A percentile compares a stretch with the other conserved stretches of the same genome.
phyloP scores from a whole-genome alignment of 2,888 invertebrate genomes.

The Coelinius sp. region DNA sequence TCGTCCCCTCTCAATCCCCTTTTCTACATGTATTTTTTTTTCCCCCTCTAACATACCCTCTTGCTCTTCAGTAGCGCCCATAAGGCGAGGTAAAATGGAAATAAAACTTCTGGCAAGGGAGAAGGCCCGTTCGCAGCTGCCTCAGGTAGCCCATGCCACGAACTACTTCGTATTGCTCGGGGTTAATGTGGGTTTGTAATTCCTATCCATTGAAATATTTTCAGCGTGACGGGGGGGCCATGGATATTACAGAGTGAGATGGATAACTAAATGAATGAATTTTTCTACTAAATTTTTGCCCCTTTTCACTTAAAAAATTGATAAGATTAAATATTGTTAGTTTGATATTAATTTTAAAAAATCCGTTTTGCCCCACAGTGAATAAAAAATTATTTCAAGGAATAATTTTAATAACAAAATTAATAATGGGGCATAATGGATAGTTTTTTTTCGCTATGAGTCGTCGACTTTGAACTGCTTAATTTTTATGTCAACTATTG shows the following conservation, averaged over 20 bases:
- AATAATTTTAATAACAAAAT: too few species aligned
- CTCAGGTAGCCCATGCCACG: conserved; percentile 63
- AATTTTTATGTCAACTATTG: too few species aligned
- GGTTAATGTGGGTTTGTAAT: conserved; percentile 28
- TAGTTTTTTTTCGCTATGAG: too few species aligned
- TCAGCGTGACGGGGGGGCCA: conserved; percentile 35
- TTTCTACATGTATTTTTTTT: conserved; percentile 33
- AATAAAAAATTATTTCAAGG: too few species aligned
- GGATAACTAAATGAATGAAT: not conserved
- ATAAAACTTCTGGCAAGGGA: conserved; percentile 61
- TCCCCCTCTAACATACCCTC: conserved; percentile 22
- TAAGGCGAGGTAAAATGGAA: conserved; percentile 62
- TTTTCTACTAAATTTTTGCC: too few species aligned
- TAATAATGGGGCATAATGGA: too few species aligned
- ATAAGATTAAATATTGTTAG: too few species aligned
- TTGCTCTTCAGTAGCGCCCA: conserved; percentile 52
- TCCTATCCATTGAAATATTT: conserved; percentile 33
- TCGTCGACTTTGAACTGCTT: too few species aligned
- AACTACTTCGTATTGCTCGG: conserved; percentile 57
- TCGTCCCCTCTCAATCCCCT: conserved; percentile 17
- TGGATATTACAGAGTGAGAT: not conserved
- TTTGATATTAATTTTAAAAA: too few species aligned
- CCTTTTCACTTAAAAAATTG: too few species aligned
- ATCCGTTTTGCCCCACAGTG: too few species aligned
- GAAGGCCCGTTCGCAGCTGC: conserved; percentile 60